Evolutionary conservation across 1,140 invertebrate genomes (phyloP).

Genomic region (Musca domestica): DNA sequence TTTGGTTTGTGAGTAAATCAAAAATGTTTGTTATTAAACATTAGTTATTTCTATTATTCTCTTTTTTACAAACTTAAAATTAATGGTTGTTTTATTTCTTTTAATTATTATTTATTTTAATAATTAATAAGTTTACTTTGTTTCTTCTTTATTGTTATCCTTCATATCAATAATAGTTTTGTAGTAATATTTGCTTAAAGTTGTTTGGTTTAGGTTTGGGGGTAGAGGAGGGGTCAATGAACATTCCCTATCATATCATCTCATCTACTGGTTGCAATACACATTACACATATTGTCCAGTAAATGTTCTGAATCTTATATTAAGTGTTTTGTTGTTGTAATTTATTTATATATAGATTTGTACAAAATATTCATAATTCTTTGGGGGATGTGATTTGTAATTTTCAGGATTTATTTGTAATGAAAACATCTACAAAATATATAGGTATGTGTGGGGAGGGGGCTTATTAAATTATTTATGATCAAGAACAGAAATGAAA

Average conservation of each 20-base stretch:
- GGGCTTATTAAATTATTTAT: background rate
- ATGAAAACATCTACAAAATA: background rate
- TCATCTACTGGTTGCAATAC: too few species aligned
- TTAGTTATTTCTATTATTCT: background rate
- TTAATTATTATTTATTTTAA: background rate
- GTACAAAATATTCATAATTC: slow-evolving; percentile 19
- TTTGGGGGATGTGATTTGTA: background rate
- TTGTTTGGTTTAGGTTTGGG: too few species aligned
- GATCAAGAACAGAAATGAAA: background rate
- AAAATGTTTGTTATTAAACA: slow-evolving; percentile 8
- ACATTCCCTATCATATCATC: too few species aligned
- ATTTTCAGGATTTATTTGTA: background rate
- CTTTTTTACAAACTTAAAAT: slow-evolving; percentile 17
- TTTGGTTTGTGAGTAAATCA: slow-evolving; percentile 38
- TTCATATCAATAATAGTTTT: too few species aligned
- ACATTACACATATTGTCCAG: too few species aligned
- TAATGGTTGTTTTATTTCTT: slow-evolving; percentile 3
- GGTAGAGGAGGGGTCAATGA: too few species aligned
- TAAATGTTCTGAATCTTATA: too few species aligned
- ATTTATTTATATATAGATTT: slow-evolving; percentile 7
- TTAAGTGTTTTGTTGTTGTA: too few species aligned
- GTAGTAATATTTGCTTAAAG: too few species aligned
- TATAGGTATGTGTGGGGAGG: background rate
- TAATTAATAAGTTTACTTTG: too few species aligned
- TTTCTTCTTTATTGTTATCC: too few species aligned